These are phyloP conservation scores for Ceyx melanurus DNA, from an alignment of 2,113 vertebrate genomes.

Conservation along the genomic window DNA sequence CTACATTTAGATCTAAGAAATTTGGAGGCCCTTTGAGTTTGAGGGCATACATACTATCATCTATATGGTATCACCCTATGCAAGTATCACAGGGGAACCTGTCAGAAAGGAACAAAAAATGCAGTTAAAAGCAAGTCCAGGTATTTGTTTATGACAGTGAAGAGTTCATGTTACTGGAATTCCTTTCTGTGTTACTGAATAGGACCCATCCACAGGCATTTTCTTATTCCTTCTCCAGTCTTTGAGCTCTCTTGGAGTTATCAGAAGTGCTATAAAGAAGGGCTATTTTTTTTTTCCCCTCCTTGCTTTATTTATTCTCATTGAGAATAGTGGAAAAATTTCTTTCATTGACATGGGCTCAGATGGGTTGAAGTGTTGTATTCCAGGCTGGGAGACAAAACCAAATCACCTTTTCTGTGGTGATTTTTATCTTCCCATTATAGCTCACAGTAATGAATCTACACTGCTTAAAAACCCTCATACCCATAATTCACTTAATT, in stretches of 20 bases:
- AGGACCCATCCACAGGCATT: not conserved
- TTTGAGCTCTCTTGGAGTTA: not conserved
- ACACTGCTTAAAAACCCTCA: not conserved
- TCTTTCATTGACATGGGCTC: not conserved
- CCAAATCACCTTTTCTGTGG: not conserved
- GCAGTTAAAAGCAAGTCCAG: constrained; percentile 15
- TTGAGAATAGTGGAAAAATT: not conserved
- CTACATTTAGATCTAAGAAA: not conserved
- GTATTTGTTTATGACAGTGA: constrained; percentile 1
- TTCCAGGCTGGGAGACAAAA: not conserved
- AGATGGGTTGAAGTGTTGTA: not conserved
- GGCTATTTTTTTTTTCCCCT: not conserved
- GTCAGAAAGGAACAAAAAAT: constrained; percentile 16
- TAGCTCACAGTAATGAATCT: not conserved
- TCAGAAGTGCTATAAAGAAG: not conserved
- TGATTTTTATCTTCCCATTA: constrained; percentile 3
- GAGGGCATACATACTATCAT: not conserved
- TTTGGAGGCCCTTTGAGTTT: constrained; percentile 6
- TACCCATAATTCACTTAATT: constrained; percentile 45
- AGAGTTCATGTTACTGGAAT: constrained; percentile 15
- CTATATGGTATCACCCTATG: not conserved
- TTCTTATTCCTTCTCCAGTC: not conserved
- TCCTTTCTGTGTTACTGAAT: not conserved
- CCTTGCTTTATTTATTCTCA: not conserved
- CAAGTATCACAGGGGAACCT: not conserved